Conservation (phyloP, 2,113 vertebrate genomes). For the Scomber colias region DNA sequence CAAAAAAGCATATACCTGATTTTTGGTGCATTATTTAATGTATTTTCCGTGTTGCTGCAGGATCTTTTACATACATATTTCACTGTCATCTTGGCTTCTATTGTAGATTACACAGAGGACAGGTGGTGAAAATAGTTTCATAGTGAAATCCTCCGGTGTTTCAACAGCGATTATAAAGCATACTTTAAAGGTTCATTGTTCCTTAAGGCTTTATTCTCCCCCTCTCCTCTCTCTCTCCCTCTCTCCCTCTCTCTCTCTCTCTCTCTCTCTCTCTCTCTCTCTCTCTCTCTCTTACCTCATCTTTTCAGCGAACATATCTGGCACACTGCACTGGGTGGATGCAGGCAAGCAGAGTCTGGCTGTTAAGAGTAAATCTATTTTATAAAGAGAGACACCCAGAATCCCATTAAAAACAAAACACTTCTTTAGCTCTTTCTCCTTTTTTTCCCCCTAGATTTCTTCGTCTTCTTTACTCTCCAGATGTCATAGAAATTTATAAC, state of each 20-base stretch:
- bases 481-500: constrained; percentile 74
- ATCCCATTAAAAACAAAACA: constrained; percentile 36
- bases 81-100: not conserved
- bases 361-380: constrained; percentile 30
- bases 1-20: not conserved
- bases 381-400: constrained; percentile 7
- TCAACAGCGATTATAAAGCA: constrained; percentile 11
- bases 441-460: not conserved
- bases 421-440: constrained; percentile 17
- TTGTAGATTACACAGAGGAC: not conserved
- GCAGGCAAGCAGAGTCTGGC: not conserved
- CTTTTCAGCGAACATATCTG: constrained; percentile 26
- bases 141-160: not conserved
- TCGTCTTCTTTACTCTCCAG: constrained; percentile 46
- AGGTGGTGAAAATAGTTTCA: constrained; percentile 18
- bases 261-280: too few species aligned
- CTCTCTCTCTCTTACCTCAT: constrained; percentile 23
- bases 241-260: too few species aligned
- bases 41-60: not conserved
- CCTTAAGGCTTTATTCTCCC: not conserved
- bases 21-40: not conserved
- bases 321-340: not conserved
- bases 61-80: constrained; percentile 1
- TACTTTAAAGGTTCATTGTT: constrained; percentile 19
- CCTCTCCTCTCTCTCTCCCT: too few species aligned